Evolutionary conservation across 2,797 vertebrate genomes (phyloP), one percentile per base, ranked within the genome.

Genomic region (Babyrousa celebensis): DNA sequence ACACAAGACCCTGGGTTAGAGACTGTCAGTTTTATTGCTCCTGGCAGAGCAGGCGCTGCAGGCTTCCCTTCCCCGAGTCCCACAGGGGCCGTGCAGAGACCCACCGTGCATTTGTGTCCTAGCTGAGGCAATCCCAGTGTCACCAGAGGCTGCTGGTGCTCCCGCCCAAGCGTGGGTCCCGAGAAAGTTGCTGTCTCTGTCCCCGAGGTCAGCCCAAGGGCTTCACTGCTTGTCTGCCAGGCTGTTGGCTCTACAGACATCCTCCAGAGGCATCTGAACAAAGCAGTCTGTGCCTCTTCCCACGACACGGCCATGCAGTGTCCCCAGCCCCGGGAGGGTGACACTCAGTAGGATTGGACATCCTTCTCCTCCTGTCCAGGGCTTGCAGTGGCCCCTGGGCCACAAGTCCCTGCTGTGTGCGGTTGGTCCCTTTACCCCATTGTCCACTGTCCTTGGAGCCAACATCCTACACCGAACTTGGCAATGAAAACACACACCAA

Each of bases 281-380:
- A 15, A 72, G 56, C 18, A 20, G 20, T 27, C 15, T 10, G 15
- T 1, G 14, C 52, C 43, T 79, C 17, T 8, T 78, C 58, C 52
- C 27, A 10, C 56, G 58, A 40, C 1, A 15, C 1, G 0, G 15
- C 9, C 1, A 0, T 15, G 21, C n/a, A 14, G 10, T 3, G 74
- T 54, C 48, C 29, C 29, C 17, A 20, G 74, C 48, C 10, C 74
- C 27, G 3, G 56, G 56, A 18, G 8, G 6, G 58, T 0, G 15
- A 5, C 78, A 40, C 58, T 62, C 15, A 1, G 32, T 1, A 3
- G 36, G 23, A 2, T 5, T 7, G 79, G 17, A 3, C 6, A 12
- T 40, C 58, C 56, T 25, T 11, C 63, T 23, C 14, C 10, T 5
- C 23, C 11, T 17, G 56, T 25, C 56, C 32, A 3, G 6, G 11